phyloP scores from a whole-genome alignment of 2,113 vertebrate species.

The Dissostichus mawsoni region DNA sequence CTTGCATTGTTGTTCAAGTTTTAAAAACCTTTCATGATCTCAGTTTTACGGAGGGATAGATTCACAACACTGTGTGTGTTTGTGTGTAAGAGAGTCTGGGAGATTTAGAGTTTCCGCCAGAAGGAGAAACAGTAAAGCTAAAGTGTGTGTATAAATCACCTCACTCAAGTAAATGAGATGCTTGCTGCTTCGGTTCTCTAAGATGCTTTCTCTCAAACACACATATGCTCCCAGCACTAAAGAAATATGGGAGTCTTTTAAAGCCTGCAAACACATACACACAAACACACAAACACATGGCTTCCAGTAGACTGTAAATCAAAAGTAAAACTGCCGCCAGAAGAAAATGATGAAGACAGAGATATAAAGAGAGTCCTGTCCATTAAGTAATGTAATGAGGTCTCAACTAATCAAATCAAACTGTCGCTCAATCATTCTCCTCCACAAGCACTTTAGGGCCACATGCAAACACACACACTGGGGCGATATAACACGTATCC shows the following conservation, averaged over 20 bases:
- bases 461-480: slow-evolving; percentile 18
- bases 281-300: slow-evolving; percentile 13
- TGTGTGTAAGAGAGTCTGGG: background rate
- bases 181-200: slow-evolving; percentile 23
- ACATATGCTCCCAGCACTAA: slow-evolving; percentile 6
- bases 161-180: slow-evolving; percentile 67
- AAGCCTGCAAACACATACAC: slow-evolving; percentile 17
- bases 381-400: slow-evolving; percentile 67
- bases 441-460: slow-evolving; percentile 28
- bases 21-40: slow-evolving; percentile 20
- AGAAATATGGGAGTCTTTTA: slow-evolving; percentile 6
- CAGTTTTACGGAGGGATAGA: background rate
- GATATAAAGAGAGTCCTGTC: slow-evolving; percentile 45
- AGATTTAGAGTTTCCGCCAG: slow-evolving; percentile 39
- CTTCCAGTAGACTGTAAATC: slow-evolving; percentile 52
- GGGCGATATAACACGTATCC: background rate
- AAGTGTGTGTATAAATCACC: slow-evolving; percentile 59
- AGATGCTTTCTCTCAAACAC: background rate
- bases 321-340: slow-evolving; percentile 43
- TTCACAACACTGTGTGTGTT: background rate
- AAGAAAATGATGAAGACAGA: slow-evolving; percentile 48
- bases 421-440: slow-evolving; percentile 39
- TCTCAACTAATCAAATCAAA: slow-evolving; percentile 59
- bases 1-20: slow-evolving; percentile 10
- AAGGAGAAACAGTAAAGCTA: slow-evolving; percentile 36